Percentiles rank a stretch among this genome's conserved stretches.
phyloP scores from a whole-genome alignment of 2,888 invertebrate genomes.

The Willowsia nigromaculata region DNA sequence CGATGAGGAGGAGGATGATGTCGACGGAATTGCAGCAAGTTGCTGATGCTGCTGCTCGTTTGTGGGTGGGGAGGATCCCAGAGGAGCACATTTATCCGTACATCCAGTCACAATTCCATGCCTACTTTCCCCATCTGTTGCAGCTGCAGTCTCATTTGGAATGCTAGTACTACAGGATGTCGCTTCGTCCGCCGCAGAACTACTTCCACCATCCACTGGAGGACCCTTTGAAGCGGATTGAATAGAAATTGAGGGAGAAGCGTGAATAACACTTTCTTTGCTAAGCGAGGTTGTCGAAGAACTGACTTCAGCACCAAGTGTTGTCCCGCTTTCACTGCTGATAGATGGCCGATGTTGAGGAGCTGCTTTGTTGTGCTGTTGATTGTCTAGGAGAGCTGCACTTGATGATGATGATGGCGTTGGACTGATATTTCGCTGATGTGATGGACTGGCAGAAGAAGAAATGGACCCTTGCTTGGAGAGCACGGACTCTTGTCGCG shows the following conservation, averaged over 20 bases:
- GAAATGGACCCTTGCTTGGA: constrained; percentile 57
- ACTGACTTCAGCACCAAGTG: background rate
- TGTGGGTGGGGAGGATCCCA: background rate
- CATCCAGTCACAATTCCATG: background rate
- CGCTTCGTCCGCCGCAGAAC: background rate
- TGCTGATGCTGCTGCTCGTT: background rate
- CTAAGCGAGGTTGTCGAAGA: constrained; percentile 54
- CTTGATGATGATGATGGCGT: constrained; percentile 27
- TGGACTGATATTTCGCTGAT: constrained; percentile 10
- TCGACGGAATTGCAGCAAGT: constrained; percentile 1
- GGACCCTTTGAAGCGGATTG: background rate
- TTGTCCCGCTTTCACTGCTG: constrained; percentile 27
- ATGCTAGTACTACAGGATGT: background rate
- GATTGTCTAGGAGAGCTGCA: constrained; percentile 11
- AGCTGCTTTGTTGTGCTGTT: constrained; percentile 8
- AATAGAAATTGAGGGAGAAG: constrained; percentile 36
- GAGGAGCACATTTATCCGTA: background rate
- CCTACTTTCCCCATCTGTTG: background rate
- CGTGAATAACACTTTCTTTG: constrained; percentile 63
- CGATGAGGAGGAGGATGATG: constrained; percentile 1
- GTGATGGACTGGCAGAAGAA: constrained; percentile 41
- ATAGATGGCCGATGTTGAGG: constrained; percentile 35
- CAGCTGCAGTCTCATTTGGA: constrained; percentile 2
- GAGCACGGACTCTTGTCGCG: constrained; percentile 32
- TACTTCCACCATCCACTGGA: background rate